Evolutionary conservation across 2,888 invertebrate species (phyloP).

Genomic region (Augiades crinisus): DNA sequence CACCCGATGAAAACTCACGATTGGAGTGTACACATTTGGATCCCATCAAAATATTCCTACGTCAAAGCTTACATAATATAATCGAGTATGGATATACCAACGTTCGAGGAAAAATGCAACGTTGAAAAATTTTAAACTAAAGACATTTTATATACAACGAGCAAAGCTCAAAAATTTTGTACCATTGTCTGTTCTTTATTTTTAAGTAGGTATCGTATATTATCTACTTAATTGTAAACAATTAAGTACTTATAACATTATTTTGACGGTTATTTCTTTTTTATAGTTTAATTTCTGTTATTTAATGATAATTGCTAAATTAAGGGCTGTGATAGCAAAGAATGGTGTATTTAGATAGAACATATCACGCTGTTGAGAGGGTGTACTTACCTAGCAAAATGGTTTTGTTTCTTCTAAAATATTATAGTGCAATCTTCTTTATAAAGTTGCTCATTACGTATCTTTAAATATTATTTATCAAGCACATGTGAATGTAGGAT

Average conservation of each 20-base stretch:
- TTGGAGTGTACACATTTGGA: constrained; percentile 9
- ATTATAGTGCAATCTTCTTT: constrained; percentile 12
- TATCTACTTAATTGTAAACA: constrained; percentile 30
- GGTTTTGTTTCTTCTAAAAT: constrained; percentile 2
- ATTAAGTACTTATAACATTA: constrained; percentile 48
- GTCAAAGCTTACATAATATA: constrained; percentile 7
- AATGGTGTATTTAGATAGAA: constrained; percentile 56
- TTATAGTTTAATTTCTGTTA: constrained; percentile 65
- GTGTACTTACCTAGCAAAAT: constrained; percentile 31
- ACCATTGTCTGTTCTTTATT: constrained; percentile 32
- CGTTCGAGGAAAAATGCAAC: background rate
- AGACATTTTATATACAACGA: constrained; percentile 30
- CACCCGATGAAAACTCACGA: constrained; percentile 52
- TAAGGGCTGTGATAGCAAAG: constrained; percentile 73
- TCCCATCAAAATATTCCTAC: constrained; percentile 11
- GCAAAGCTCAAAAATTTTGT: constrained; percentile 41
- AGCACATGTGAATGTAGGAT: no score
- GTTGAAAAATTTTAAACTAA: constrained; percentile 22
- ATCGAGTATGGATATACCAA: constrained; percentile 1
- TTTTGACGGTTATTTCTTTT: constrained; percentile 46
- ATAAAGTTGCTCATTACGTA: constrained; percentile 6
- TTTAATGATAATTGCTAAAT: constrained; percentile 61
- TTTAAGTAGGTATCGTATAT: constrained; percentile 29
- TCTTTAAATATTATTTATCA: no score
- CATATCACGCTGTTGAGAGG: constrained; percentile 43